Evolutionary conservation across 2,888 invertebrate species (phyloP).

Genomic region (Prosopocoilus inquinatus): DNA sequence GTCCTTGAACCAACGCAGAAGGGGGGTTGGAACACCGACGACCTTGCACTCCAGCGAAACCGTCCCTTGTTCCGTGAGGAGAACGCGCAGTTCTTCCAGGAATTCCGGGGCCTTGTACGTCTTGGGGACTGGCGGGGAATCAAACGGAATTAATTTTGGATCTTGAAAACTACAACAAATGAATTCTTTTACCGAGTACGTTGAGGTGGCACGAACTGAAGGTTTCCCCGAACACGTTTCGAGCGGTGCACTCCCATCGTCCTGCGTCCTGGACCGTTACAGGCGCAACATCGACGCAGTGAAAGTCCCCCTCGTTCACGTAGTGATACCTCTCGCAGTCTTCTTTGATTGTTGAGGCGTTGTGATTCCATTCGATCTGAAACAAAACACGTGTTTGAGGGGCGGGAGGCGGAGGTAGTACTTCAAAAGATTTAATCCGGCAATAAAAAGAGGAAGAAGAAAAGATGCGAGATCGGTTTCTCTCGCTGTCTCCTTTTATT

Average conservation of each 20-base stretch:
- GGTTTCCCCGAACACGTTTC: conserved; percentile 72
- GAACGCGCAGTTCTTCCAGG: conserved; percentile 77
- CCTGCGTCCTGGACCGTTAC: conserved; percentile 81
- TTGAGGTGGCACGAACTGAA: conserved; percentile 75
- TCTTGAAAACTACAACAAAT: neutral
- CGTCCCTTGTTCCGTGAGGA: conserved; percentile 83
- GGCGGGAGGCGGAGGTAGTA: no score
- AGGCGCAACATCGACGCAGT: conserved; percentile 79
- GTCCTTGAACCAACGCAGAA: conserved; percentile 74
- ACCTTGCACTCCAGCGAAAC: conserved; percentile 91
- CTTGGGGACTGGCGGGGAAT: conserved; percentile 66
- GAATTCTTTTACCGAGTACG: conserved; percentile 61
- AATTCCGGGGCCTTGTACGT: conserved; percentile 87
- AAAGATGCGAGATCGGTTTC: no score
- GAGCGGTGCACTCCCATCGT: conserved; percentile 81
- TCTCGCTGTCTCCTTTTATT: no score
- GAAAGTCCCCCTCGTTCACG: conserved; percentile 82
- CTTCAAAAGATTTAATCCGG: no score
- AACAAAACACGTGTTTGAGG: neutral
- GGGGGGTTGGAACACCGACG: conserved; percentile 81
- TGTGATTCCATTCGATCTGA: conserved; percentile 85
- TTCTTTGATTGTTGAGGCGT: conserved; percentile 72
- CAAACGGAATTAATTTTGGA: neutral
- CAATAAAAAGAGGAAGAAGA: no score
- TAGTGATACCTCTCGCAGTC: conserved; percentile 74